phyloP scores from a whole-genome alignment of 1,140 invertebrate species.

The Rhyzopertha dominica region DNA sequence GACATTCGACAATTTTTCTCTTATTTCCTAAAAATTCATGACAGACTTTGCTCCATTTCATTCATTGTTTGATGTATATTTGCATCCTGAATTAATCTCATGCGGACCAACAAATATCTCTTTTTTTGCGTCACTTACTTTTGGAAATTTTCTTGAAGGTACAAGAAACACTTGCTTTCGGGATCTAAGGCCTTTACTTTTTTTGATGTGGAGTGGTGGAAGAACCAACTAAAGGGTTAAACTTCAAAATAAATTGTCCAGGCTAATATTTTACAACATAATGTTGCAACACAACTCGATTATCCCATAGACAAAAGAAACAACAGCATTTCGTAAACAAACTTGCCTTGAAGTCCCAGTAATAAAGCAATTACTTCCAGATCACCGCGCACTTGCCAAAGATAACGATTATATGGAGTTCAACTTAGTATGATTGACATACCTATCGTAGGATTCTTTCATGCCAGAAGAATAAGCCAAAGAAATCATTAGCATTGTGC shows the following conservation, averaged over 20 bases:
- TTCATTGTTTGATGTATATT: no score
- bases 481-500: constrained; percentile 42
- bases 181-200: no score
- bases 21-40: no score
- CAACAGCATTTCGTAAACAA: constrained; percentile 41
- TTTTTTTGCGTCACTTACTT: no score
- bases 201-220: constrained; percentile 34
- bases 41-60: no score
- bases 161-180: no score
- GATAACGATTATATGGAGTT: constrained; percentile 22
- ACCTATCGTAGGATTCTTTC: constrained; percentile 41
- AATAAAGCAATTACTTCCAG: constrained; percentile 21
- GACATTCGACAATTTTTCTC: no score
- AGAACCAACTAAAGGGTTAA: constrained; percentile 9
- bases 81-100: no score
- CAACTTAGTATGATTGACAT: constrained; percentile 15
- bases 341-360: constrained; percentile 35
- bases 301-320: constrained; percentile 40
- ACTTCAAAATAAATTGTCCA: constrained; percentile 32
- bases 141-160: no score
- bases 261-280: constrained; percentile 27
- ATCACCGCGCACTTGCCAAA: constrained; percentile 7
- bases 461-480: constrained; percentile 32
- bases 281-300: constrained; percentile 26
- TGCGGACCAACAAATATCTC: no score